Evolutionary conservation across 1,140 invertebrate genomes (phyloP).

Genomic region (Mizuhopecten yessoensis): DNA sequence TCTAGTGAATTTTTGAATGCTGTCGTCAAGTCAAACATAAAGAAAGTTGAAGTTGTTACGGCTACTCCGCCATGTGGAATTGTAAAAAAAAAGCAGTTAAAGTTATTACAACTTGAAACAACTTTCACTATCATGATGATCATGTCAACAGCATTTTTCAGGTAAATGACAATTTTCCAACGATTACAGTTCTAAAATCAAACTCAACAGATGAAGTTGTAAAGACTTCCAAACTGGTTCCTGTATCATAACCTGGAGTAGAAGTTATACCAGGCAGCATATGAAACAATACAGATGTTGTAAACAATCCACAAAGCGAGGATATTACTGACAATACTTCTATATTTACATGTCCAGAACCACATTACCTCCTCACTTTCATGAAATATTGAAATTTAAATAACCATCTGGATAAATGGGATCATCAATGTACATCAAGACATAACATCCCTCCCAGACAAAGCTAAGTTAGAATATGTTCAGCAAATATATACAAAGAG

Average conservation of each 20-base stretch:
- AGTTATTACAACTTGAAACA: constrained; percentile 18
- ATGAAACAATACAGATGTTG: background rate
- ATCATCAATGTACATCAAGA: background rate
- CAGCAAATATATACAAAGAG: background rate
- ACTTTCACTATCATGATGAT: constrained; percentile 38
- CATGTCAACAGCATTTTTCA: background rate
- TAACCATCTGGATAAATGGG: constrained; percentile 38
- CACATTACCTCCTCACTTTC: background rate
- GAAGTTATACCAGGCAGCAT: background rate
- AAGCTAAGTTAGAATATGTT: constrained; percentile 9
- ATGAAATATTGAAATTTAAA: constrained; percentile 32
- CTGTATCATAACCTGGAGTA: background rate
- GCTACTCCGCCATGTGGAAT: background rate
- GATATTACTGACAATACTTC: background rate
- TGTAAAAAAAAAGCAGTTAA: background rate
- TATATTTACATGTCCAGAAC: background rate
- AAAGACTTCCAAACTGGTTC: background rate
- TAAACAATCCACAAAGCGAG: background rate
- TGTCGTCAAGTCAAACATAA: constrained; percentile 40
- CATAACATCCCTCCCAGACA: background rate
- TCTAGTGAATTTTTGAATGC: constrained; percentile 12
- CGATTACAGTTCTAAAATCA: background rate
- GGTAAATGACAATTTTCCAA: background rate
- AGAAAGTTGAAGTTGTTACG: constrained; percentile 42
- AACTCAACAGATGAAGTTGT: constrained; percentile 10